Base-by-base conservation (phyloP, 2,113 vertebrate genomes). In the Empidonax traillii region DNA sequence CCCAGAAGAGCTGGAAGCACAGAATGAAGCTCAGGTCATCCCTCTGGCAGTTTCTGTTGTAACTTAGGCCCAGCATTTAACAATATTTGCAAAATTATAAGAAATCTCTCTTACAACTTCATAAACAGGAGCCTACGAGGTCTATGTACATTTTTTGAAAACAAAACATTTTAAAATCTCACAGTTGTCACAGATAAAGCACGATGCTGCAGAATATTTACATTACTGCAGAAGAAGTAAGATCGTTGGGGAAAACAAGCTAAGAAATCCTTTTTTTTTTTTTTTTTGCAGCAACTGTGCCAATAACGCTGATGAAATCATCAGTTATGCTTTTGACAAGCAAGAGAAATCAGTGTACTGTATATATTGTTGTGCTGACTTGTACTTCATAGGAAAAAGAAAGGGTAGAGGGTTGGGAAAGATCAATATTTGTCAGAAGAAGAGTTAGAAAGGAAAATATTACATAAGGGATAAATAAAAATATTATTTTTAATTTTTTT, bases 241-340 rank as follows among this genome's bases (percentile, higher is more conserved):
- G 56, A 84, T 75, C 4, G 0, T 94, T 58, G 94, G 93, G 85
- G 76, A 95, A 96, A 97, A 66, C 53, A 82, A 90, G 78, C 8
- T 92, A 87, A 82, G 78, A 67, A 81, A 71, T 82, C 51, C 16
- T 85, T 83, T 35, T 35, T 35, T 35, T 35, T 35, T 44, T 43
- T 39, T 41, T 89, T 85, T 85, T 77, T 84, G 47, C 55, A 75
- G 27, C 17, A 85, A 85, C 53, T 91, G 41, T 91, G 53, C 69
- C 84, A 95, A 72, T 91, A 88, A 74, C 68, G 31, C 43, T 65
- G 49, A 66, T 96, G 75, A 97, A 96, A 93, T 89, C 63, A 95
- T 94, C 63, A 56, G 30, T 95, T 75, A 92, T 53, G 27, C 19
- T 96, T 68, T 78, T 87, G 79, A 85, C 53, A 90, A 90, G 55